phyloP scores from a whole-genome alignment of 2,113 vertebrate species.

The Symphodus melops region DNA sequence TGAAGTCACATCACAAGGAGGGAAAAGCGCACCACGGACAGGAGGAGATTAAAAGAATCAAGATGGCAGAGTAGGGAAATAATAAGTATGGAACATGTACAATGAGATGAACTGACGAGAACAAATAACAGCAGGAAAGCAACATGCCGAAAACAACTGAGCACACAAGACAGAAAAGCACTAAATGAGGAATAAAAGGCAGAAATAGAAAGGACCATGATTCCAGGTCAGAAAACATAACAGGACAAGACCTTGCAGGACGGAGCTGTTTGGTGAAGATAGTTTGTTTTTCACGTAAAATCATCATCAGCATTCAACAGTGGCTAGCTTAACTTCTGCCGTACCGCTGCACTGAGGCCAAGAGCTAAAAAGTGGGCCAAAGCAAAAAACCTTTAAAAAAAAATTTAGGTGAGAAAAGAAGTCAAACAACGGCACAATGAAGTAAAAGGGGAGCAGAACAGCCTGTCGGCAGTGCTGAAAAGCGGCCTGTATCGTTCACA shows the following conservation, averaged over 20 bases:
- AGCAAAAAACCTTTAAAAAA: background rate
- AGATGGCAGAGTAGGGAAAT: conserved; percentile 26
- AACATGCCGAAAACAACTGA: conserved; percentile 8
- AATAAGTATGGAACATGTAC: conserved; percentile 57
- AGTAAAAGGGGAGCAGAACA: conserved; percentile 57
- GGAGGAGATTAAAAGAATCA: conserved; percentile 43
- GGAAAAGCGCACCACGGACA: conserved; percentile 4
- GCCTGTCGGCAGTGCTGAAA: conserved; percentile 71
- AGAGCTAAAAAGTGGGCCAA: conserved; percentile 17
- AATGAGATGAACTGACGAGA: conserved; percentile 32
- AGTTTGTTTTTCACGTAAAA: background rate
- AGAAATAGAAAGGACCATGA: background rate
- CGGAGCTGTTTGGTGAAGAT: background rate
- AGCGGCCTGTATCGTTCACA: conserved; percentile 77
- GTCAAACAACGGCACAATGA: conserved; percentile 58
- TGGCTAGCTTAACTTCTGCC: conserved; percentile 2
- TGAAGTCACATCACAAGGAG: conserved; percentile 47
- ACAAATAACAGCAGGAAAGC: conserved; percentile 54
- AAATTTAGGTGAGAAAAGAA: conserved; percentile 51
- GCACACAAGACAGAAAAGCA: conserved; percentile 7
- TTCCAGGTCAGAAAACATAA: too few species aligned
- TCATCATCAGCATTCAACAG: background rate
- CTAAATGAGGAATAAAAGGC: background rate
- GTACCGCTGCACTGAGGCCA: conserved; percentile 23
- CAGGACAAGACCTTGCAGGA: background rate